Percentiles rank a stretch among this genome's conserved stretches.
Conservation (phyloP, 2,113 vertebrate genomes). For the Barbus barbus region DNA sequence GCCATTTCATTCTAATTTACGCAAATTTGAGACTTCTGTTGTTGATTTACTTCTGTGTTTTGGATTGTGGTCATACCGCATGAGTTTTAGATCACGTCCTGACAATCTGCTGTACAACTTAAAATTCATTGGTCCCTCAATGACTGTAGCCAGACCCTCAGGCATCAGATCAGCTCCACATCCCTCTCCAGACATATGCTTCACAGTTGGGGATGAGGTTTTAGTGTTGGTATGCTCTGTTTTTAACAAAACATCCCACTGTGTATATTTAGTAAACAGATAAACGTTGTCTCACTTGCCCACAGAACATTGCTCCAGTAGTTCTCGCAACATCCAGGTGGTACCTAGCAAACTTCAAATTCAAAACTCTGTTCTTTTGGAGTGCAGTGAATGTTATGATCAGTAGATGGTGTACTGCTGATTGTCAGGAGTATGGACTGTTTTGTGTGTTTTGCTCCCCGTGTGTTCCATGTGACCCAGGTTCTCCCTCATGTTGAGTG, state of each 20-base stretch:
- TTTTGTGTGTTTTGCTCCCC: too few species aligned
- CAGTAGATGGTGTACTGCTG: neutral
- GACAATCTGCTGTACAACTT: slow-evolving; percentile 3
- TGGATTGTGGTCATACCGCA: neutral
- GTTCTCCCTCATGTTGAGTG: too few species aligned
- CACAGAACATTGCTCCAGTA: neutral
- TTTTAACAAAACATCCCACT: slow-evolving; percentile 4
- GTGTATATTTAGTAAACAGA: slow-evolving; percentile 5
- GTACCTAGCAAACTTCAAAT: neutral
- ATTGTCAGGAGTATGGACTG: too few species aligned
- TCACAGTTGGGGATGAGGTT: slow-evolving; percentile 25
- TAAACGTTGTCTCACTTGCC: neutral
- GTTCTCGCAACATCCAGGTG: neutral
- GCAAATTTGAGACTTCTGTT: neutral
- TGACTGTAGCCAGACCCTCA: neutral
- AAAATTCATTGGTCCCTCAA: slow-evolving; percentile 24
- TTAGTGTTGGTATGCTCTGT: slow-evolving; percentile 18
- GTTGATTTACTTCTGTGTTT: slow-evolving; percentile 25
- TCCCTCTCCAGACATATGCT: slow-evolving; percentile 15
- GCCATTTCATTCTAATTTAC: neutral
- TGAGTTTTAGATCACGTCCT: slow-evolving; percentile 2
- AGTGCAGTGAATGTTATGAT: neutral
- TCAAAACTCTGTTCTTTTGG: neutral
- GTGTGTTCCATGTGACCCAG: too few species aligned
- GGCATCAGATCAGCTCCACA: neutral